Evolutionary conservation across 2,113 vertebrate genomes (phyloP).

Genomic region (Apus apus): DNA sequence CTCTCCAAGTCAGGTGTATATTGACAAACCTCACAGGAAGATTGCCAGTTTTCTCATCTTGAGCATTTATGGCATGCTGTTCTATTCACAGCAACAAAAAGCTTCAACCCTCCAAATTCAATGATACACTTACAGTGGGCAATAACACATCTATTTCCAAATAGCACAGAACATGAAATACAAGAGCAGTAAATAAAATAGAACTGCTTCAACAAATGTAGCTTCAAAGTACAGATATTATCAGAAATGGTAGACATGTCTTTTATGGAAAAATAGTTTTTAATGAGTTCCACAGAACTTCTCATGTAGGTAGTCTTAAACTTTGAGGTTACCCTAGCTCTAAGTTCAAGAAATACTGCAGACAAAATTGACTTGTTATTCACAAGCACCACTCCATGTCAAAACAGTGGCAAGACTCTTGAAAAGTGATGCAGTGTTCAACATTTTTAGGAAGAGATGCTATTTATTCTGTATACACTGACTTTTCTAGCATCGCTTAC

Average conservation of each 20-base stretch:
- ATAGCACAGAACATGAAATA: background rate
- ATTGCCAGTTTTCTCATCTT: background rate
- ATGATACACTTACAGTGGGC: background rate
- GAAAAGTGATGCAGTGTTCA: background rate
- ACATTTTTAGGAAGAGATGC: background rate
- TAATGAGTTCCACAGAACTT: background rate
- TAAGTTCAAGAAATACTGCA: background rate
- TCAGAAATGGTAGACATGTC: background rate
- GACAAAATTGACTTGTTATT: background rate
- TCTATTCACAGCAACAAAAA: background rate
- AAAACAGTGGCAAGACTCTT: background rate
- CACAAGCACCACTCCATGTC: background rate
- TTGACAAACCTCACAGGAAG: background rate
- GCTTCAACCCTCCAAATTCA: background rate
- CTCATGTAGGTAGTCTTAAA: background rate
- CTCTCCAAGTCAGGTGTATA: background rate
- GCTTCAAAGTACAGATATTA: background rate
- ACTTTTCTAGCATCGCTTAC: background rate
- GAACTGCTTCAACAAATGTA: background rate
- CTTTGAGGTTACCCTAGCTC: background rate
- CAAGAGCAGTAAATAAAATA: background rate
- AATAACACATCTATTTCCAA: background rate
- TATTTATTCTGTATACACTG: background rate
- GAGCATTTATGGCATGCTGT: background rate
- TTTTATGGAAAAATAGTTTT: background rate